phyloP scores from a whole-genome alignment of 2,113 vertebrate genomes.

The Prochilodus magdalenae region DNA sequence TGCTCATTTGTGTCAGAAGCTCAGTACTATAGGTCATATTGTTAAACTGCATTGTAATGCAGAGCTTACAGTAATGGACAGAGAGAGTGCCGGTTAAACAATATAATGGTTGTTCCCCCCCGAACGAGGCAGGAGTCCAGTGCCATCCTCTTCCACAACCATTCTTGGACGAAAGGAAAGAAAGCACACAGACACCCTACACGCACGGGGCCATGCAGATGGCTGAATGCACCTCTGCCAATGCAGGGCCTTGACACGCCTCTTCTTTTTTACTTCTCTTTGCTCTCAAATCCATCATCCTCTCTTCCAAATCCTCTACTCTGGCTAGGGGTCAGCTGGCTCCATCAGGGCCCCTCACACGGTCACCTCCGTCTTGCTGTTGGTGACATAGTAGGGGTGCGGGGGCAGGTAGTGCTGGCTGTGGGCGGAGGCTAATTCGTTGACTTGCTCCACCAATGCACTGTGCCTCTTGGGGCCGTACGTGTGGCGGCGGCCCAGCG shows the following conservation, averaged over 20 bases:
- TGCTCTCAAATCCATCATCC: not conserved
- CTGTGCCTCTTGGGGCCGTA: conserved; percentile 85
- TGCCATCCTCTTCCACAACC: conserved; percentile 45
- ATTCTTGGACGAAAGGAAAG: conserved; percentile 32
- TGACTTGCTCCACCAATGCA: conserved; percentile 77
- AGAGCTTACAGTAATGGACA: conserved; percentile 36
- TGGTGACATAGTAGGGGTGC: conserved; percentile 96
- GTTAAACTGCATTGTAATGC: conserved; percentile 29
- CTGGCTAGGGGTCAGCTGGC: conserved; percentile 27
- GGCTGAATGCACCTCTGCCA: conserved; percentile 21
- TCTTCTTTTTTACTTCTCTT: not conserved
- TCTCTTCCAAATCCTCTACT: conserved; percentile 2
- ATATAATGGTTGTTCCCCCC: conserved; percentile 1
- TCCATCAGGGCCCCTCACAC: conserved; percentile 75
- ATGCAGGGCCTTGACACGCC: conserved; percentile 13
- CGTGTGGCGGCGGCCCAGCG: conserved; percentile 82
- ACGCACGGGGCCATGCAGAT: conserved; percentile 26
- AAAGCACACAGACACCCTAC: conserved; percentile 44
- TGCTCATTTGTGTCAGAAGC: conserved; percentile 19
- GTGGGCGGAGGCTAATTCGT: conserved; percentile 83
- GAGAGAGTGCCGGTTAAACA: conserved; percentile 30
- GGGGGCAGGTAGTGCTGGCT: conserved; percentile 86
- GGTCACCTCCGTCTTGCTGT: conserved; percentile 99
- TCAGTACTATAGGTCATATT: conserved; percentile 35
- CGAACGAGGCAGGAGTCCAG: conserved; percentile 14